These are phyloP conservation scores for Myiozetetes cayanensis DNA, from an alignment of 2,113 vertebrate species.

Conservation along the genomic window DNA sequence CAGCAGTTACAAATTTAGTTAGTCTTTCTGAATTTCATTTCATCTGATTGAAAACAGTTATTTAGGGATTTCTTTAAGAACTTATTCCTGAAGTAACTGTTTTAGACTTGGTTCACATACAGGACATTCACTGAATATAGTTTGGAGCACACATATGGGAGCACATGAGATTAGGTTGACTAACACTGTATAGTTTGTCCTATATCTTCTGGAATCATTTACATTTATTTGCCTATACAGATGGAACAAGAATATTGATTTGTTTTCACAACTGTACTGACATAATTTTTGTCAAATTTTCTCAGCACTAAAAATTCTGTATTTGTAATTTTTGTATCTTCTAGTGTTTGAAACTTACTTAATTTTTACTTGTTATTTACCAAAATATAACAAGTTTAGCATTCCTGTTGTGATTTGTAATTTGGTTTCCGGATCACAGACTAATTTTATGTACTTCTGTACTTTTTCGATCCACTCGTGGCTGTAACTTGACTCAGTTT, in stretches of 20 bases:
- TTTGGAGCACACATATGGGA: background rate
- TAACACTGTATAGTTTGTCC: background rate
- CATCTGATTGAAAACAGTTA: background rate
- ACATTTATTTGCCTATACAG: background rate
- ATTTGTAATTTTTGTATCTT: background rate
- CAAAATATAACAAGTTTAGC: slow-evolving; percentile 3
- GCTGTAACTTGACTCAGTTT: slow-evolving; percentile 50
- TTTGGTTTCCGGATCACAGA: slow-evolving; percentile 23
- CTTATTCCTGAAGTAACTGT: background rate
- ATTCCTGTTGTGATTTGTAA: slow-evolving; percentile 24
- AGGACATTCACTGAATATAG: background rate
- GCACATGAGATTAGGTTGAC: background rate
- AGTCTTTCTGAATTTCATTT: background rate
- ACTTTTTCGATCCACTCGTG: slow-evolving; percentile 53
- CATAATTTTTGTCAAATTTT: background rate
- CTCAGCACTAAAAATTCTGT: background rate
- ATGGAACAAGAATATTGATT: background rate
- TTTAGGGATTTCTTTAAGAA: background rate
- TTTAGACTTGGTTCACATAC: background rate
- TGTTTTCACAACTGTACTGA: slow-evolving; percentile 23
- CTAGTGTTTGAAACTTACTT: slow-evolving; percentile 20
- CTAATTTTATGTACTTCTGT: slow-evolving; percentile 11
- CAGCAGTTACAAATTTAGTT: background rate
- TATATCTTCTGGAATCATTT: background rate
- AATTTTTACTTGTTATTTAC: slow-evolving; percentile 37